A percentile compares a stretch with the other conserved stretches of the same genome.
These are phyloP conservation scores for Erannis defoliaria DNA, from an alignment of 2,888 invertebrate species.

Conservation along the genomic window DNA sequence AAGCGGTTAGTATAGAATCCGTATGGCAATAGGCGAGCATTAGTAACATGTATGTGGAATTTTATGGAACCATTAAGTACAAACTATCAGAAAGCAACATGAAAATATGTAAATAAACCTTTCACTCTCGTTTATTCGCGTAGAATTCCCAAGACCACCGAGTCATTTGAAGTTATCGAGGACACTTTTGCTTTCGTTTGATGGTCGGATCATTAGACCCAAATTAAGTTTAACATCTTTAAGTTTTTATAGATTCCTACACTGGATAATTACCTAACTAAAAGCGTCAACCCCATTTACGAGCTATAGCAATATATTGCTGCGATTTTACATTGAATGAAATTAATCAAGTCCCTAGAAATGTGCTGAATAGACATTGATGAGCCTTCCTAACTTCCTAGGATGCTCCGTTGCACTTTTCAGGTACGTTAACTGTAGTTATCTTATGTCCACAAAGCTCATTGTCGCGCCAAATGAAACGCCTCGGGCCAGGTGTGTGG, in stretches of 20 bases:
- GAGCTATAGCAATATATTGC: neutral
- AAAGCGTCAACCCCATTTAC: neutral
- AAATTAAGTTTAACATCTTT: conserved; percentile 41
- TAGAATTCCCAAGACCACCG: conserved; percentile 70
- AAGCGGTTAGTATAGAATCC: no score
- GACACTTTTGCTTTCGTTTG: conserved; percentile 77
- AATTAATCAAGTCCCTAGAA: neutral
- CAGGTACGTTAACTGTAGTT: neutral
- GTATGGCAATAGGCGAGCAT: no score
- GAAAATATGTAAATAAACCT: conserved; percentile 57
- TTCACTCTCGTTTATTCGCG: conserved; percentile 77
- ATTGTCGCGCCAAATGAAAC: conserved; percentile 5
- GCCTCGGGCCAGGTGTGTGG: conserved; percentile 25
- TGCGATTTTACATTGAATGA: neutral
- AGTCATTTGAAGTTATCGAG: conserved; percentile 72
- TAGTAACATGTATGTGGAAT: no score
- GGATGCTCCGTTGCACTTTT: neutral
- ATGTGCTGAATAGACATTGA: neutral
- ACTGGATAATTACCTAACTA: neutral
- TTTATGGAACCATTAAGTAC: neutral
- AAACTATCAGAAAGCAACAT: conserved; percentile 15
- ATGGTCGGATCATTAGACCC: conserved; percentile 52
- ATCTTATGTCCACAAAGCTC: neutral
- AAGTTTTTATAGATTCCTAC: conserved; percentile 1
- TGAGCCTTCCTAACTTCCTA: no score